phyloP scores from a whole-genome alignment of 2,113 vertebrate species.

The Sitta europaea region DNA sequence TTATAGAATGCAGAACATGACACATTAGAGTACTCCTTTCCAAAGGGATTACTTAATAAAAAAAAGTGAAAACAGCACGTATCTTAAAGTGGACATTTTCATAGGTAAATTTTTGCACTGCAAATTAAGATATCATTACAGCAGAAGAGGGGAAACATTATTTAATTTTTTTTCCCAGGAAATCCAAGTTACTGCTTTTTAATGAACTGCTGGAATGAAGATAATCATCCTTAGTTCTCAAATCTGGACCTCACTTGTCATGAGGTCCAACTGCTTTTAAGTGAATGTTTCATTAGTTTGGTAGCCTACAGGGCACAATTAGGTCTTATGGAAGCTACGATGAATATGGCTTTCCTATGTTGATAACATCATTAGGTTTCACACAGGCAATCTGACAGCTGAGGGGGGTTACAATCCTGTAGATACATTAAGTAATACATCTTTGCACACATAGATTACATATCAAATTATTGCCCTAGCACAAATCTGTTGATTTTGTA shows the following conservation, averaged over 20 bases:
- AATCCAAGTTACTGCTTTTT: neutral
- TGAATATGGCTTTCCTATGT: slow-evolving; percentile 15
- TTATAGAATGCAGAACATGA: neutral
- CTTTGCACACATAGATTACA: neutral
- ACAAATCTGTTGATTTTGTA: neutral
- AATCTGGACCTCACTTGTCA: neutral
- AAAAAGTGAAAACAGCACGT: neutral
- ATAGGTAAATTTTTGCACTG: neutral
- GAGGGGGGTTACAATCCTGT: neutral
- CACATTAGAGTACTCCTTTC: neutral
- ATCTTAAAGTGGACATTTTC: neutral
- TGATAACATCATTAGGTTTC: neutral
- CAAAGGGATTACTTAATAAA: neutral
- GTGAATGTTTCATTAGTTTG: neutral
- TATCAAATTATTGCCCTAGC: neutral
- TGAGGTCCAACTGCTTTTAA: neutral
- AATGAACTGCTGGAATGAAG: neutral
- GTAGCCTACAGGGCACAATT: slow-evolving; percentile 8
- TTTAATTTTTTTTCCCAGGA: neutral
- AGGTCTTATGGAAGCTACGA: neutral
- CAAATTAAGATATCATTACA: neutral
- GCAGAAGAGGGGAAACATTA: neutral
- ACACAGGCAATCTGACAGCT: neutral
- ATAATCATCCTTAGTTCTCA: neutral
- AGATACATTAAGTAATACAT: neutral